Evolutionary conservation across 2,113 vertebrate genomes (phyloP), one percentile per base, ranked within the genome.

Genomic region (Zosterops pallidus): DNA sequence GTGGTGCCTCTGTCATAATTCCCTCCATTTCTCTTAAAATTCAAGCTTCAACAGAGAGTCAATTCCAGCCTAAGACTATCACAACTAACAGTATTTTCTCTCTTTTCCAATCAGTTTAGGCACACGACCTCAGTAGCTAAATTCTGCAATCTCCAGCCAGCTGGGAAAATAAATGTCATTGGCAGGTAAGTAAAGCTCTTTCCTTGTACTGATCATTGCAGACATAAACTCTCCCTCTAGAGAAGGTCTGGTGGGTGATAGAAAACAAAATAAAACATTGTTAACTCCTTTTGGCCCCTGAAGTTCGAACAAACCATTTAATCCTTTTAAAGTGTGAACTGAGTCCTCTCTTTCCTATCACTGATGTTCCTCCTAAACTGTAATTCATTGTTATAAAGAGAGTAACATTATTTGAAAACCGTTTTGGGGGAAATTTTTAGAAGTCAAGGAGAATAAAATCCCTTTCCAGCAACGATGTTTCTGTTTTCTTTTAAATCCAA

Each of bases 1-100:
- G 71, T 80, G 85, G 52, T 81, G 62, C 4, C 95, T 78, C 65
- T 93, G 75, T 95, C 47, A 39, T 91, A 90, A 83, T 79, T 69
- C 9, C 22, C 13, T 81, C 7, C 0, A 53, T 72, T 89, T 74
- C 13, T 42, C 39, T 93, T 96, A 94, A 95, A 96, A 94, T 90
- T 91, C 86, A 89, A 21, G 88, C 37, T 47, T 68, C 12, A 29
- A 1, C n/a, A 67, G 7, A 70, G 28, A 57, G 20, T 77, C 12
- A 35, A 4, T 70, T 89, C 28, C 44, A 82, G 75, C 15, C 10
- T n/a, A 39, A 74, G 23, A 39, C 28, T 78, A 60, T 18, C 67
- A 63, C 26, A 11, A 86, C 18, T 42, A 70, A 52, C 4, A 41
- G 5, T 44, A 18, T 81, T 77, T 86, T 92, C 33, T n/a, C 12